Conservation (phyloP, 2,888 invertebrate species). For the Drosophila helvetica region DNA sequence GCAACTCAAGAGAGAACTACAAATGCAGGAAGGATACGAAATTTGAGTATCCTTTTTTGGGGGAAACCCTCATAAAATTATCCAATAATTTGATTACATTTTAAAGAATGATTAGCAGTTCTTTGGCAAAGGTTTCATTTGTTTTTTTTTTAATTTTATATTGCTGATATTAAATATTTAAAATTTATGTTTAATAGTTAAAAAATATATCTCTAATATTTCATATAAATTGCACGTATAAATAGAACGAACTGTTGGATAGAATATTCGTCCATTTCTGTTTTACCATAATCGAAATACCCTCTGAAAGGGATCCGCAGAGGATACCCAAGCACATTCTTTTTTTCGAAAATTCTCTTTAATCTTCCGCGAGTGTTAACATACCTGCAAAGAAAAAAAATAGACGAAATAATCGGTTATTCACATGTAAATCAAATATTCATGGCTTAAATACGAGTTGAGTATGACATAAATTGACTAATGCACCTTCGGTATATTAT, state of each 20-base stretch:
- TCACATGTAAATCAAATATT: not conserved
- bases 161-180: no score
- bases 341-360: not conserved
- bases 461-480: not conserved
- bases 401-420: not conserved
- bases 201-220: no score
- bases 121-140: no score
- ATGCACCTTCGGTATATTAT: not conserved
- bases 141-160: no score
- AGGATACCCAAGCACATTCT: not conserved
- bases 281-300: no score
- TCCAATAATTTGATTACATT: no score
- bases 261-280: not conserved
- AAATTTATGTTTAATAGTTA: no score
- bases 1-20: not conserved
- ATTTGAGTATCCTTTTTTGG: not conserved
- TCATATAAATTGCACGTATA: no score
- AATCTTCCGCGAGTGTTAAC: not conserved
- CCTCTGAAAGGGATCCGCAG: not conserved
- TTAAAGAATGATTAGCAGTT: no score
- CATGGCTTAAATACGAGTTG: not conserved
- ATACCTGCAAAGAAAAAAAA: slow-evolving; percentile 52
- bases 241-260: not conserved
- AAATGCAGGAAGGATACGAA: not conserved
- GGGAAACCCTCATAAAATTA: not conserved